These are phyloP conservation scores for Enteromius afrohamiltoni DNA, from an alignment of 2,797 vertebrate species.

Conservation along the genomic window DNA sequence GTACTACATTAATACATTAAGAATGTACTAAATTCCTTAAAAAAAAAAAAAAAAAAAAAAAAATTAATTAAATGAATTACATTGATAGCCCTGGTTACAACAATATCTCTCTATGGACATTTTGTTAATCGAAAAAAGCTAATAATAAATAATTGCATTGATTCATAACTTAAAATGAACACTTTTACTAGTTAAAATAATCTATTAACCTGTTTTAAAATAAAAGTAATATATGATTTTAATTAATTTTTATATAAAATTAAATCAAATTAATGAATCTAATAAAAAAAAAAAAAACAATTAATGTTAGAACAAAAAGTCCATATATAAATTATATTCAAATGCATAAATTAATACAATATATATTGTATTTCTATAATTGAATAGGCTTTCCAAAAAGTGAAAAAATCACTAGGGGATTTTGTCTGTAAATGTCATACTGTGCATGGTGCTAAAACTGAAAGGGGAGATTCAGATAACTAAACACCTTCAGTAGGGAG, in stretches of 20 bases:
- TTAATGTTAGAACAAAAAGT: neutral
- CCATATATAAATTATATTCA: neutral
- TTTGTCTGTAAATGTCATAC: neutral
- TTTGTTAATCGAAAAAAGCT: neutral
- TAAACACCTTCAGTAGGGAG: conserved; percentile 76
- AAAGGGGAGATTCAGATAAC: neutral
- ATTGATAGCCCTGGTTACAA: neutral
- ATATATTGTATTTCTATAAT: neutral
- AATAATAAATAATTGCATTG: neutral
- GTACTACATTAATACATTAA: neutral
- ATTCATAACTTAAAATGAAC: neutral
- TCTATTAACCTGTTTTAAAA: neutral
- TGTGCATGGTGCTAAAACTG: neutral
- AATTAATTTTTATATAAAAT: neutral
- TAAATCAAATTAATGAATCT: too few species aligned
- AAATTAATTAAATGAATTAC: neutral
- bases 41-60: neutral
- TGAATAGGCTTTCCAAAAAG: neutral
- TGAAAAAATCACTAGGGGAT: neutral
- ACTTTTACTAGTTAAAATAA: neutral
- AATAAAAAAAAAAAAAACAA: neutral
- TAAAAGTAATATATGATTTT: neutral
- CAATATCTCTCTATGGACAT: neutral
- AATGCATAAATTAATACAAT: neutral
- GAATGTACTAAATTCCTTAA: neutral